Percentiles rank a stretch among this genome's conserved stretches.
These are phyloP conservation scores for Dynastes maya DNA, from an alignment of 2,888 invertebrate genomes.

Conservation along the genomic window DNA sequence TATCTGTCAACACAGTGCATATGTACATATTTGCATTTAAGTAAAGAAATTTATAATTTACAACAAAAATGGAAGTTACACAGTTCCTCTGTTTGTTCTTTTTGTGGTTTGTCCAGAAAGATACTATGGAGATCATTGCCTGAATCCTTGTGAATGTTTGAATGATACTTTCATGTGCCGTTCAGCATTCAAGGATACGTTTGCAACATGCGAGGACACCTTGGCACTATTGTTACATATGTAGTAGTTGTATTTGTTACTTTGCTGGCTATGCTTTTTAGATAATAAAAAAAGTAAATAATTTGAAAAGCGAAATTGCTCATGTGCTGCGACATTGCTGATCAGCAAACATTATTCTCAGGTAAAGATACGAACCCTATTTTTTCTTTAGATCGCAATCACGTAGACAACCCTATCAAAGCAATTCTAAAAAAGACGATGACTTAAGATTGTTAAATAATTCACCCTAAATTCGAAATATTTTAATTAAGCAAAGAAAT, in stretches of 20 bases:
- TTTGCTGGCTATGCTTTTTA: conserved; percentile 76
- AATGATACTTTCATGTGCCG: conserved; percentile 87
- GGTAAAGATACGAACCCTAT: conserved; percentile 49
- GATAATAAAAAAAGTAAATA: conserved; percentile 81
- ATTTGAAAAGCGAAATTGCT: conserved; percentile 89
- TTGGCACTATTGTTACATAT: conserved; percentile 72
- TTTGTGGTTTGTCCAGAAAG: conserved; percentile 89
- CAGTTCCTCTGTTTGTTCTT: background rate
- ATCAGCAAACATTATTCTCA: conserved; percentile 74
- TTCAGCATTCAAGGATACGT: conserved; percentile 83
- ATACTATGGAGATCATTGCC: conserved; percentile 90
- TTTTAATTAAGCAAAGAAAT: conserved; percentile 76
- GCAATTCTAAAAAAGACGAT: conserved; percentile 71
- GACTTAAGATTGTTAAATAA: conserved; percentile 76
- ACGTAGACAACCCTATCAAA: conserved; percentile 93
- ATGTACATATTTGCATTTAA: no score
- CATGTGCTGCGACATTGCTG: conserved; percentile 90
- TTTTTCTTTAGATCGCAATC: conserved; percentile 79
- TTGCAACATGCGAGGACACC: conserved; percentile 79
- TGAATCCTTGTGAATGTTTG: conserved; percentile 84
- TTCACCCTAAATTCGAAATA: conserved; percentile 75
- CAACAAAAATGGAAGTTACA: no score
- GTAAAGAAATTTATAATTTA: no score
- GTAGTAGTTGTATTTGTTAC: conserved; percentile 79
- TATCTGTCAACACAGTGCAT: no score